Base-by-base conservation (phyloP, 1,140 invertebrate species). In the Mesaphorura yosii region DNA sequence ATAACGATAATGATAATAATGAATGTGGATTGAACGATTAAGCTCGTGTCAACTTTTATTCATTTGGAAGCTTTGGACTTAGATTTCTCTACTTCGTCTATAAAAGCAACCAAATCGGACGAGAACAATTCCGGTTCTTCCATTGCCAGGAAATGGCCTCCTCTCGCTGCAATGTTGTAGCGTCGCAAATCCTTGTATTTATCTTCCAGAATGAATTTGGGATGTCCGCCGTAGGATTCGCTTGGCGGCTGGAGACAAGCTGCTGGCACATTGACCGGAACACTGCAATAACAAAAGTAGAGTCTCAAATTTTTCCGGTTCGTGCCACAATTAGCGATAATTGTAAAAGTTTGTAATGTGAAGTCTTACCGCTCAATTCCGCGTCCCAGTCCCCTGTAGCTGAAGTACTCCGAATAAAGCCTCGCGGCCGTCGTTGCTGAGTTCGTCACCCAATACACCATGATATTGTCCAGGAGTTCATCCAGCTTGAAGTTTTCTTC, bases 391-490 rank as follows among this genome's bases (percentile, higher is more conserved):
- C 25, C 19, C 31, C 19, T 7, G 5, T 10, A 19, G 29, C n/a
- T 48, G 25, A 51, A 27, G 6, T 34, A 12, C 45, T 73, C 72
- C 38, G 66, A 64, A 59, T 75, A 76, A 28, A 70, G 67, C 28
- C 75, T 48, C 38, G 69, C 58, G 15, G 68, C 69, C n/a, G 68
- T 65, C 7, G 67, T 66, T 19, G 73, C 71, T 28, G 64, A 65
- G 28, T 65, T 64, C 2, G 68, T 69, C 14, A 68, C 58, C 73
- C 74, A 77, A 60, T 78, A 77, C 26, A 77, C 64, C 67, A 73
- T 75, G 5, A 78, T 64, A 55, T 73, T 74, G 22, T 74, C 76
- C 1, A 77, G 64, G 4, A 78, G 56, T 45, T 77, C 71, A 57
- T 78, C 75, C 31, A 73, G 48, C 1, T 67, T 67, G 61, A 72